Evolutionary conservation across 1,140 invertebrate species (phyloP), one percentile per base, ranked within the genome.

Genomic region (Ectropis grisescens): DNA sequence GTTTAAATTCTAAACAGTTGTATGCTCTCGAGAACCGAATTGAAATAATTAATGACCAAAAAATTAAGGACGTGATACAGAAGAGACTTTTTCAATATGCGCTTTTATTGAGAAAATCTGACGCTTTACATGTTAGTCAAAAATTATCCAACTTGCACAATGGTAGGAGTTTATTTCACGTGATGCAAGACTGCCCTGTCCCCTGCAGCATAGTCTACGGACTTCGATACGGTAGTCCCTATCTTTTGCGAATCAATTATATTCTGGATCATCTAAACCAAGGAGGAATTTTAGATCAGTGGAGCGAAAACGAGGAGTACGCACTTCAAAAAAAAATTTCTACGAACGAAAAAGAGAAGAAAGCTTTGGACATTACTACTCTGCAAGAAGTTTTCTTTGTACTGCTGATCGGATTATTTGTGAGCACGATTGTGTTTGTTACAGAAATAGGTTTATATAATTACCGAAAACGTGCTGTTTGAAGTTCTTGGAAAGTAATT

Each of bases 121-220:
- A 78, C 23, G 54, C 66, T 3, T 33, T 61, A 2, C 65, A 58
- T 24, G 66, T 78, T 2, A 57, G 47, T 8, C 58, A 59, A 3
- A 65, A 60, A 29, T 53, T 55, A 15, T 27, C 46, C 3, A 74
- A 80, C 27, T 62, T 76, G 39, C 12, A 50, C n/a, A 41, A 70
- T 26, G 66, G 64, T 1, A 62, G 62, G 46, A 56, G 65, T 2
- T 4, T 80, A n/a, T 80, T 54, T 33, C 70, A 78, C 30, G 59
- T 50, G 1, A 46, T 62, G 5, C 23, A 41, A 11, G 67, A 80
- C 9, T 80, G 78, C 40, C 72, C 78, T 2, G 50, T 80, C 0
- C 75, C 75, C 0, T 79, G 72, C 48, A 61, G 43, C 11, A 66
- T 72, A 15, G 75, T 79, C 0, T 78, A 74, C 29, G 72, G 70